Evolutionary conservation across 2,797 vertebrate species (phyloP), one percentile per base, ranked within the genome.

Genomic region (Myotis planiceps): DNA sequence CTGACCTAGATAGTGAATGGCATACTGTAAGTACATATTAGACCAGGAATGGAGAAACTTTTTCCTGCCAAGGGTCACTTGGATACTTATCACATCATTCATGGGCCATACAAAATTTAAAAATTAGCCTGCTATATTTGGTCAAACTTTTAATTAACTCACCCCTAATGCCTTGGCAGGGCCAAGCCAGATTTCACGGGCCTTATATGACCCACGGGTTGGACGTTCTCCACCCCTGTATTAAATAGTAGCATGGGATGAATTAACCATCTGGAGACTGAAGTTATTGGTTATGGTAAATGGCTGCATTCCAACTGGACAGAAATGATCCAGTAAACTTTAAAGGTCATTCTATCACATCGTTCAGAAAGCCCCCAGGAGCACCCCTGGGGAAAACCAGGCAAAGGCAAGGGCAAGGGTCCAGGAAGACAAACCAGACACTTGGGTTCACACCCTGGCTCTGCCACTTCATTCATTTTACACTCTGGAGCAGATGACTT

Each of bases 381-480:
- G 18, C 0, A 0, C 3, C 15, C 23, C 42, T 0, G 0, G 2
- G 23, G 53, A 53, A 69, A 55, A 45, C 51, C 16, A 29, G 12
- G 16, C 45, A 12, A 19, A 29, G 13, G 16, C 45, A 10, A 19
- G 29, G 78, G 37, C 71, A 55, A 16, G 27, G 34, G 32, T 37
- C 53, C 32, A 49, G 85, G 34, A 74, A 66, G 74, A 49, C 37
- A 34, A 29, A 39, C 4, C 72, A 71, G 88, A n/a, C 80, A 34
- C 42, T 47, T 23, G 72, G 15, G 9, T n/a, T n/a, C 72, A 53
- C 47, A 5, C 39, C 12, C 58, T 3, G 21, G 51, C 66, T 69
- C 79, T 8, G 32, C 32, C 25, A 37, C 71, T 42, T 53, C 69
- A 27, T n/a, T 34, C 80, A 23, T 1, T 15, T 2, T 9, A 49